A percentile compares a stretch with the other conserved stretches of the same genome.
phyloP scores from a whole-genome alignment of 2,888 invertebrate species.

The Sthenelais limicola region DNA sequence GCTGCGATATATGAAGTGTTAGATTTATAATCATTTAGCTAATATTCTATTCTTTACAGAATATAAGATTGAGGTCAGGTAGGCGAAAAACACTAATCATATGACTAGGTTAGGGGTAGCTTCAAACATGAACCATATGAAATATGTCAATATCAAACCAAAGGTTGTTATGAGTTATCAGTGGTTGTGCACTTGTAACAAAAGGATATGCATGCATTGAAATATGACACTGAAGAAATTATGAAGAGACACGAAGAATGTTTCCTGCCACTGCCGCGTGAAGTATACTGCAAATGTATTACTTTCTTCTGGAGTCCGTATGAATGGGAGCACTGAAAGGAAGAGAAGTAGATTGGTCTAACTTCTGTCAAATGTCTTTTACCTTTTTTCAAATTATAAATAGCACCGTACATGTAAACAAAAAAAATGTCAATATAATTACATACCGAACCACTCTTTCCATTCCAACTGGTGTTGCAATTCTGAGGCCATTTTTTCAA shows the following conservation, averaged over 20 bases:
- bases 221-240: slow-evolving; percentile 93
- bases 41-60: too few relatives aligned
- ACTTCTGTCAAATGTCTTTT: neutral
- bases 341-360: neutral
- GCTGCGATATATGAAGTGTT: too few relatives aligned
- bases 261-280: slow-evolving; percentile 94
- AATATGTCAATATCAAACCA: too few relatives aligned
- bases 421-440: neutral
- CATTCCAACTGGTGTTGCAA: slow-evolving; percentile 92
- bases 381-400: neutral
- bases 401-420: neutral
- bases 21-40: too few relatives aligned
- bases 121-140: too few relatives aligned
- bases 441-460: slow-evolving; percentile 98
- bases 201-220: slow-evolving; percentile 74
- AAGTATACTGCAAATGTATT: slow-evolving; percentile 90
- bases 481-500: slow-evolving; percentile 88
- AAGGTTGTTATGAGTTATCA: too few relatives aligned
- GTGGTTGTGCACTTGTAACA: too few relatives aligned
- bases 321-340: slow-evolving; percentile 86
- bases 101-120: too few relatives aligned
- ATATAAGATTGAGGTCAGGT: too few relatives aligned
- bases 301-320: slow-evolving; percentile 92
- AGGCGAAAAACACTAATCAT: too few relatives aligned
- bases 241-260: slow-evolving; percentile 89